A percentile compares a stretch with the other conserved stretches of the same genome.
Conservation (phyloP, 2,113 vertebrate genomes). For the Anhinga rufa region DNA sequence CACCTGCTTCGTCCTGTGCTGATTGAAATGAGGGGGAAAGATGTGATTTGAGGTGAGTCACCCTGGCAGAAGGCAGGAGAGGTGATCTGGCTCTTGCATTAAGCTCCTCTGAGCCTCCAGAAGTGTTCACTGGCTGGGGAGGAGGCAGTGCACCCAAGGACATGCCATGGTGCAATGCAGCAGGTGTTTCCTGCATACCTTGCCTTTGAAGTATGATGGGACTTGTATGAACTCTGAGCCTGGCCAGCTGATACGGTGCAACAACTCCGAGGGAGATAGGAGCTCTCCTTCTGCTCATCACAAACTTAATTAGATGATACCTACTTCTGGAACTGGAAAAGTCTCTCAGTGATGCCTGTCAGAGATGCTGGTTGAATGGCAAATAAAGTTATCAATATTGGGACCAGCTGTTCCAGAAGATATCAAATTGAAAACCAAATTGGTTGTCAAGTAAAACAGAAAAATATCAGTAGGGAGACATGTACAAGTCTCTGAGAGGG, state of each 20-base stretch:
- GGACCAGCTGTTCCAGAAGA: background rate
- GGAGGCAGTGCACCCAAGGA: background rate
- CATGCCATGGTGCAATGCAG: background rate
- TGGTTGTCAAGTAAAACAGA: background rate
- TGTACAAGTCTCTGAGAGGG: background rate
- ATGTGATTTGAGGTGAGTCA: background rate
- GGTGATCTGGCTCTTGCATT: background rate
- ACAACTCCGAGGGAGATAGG: background rate
- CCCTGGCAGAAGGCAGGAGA: background rate
- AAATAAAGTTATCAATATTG: background rate
- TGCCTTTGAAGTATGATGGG: background rate
- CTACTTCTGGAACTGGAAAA: background rate
- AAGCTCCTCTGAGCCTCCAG: background rate
- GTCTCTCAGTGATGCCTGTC: background rate
- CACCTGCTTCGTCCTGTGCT: background rate
- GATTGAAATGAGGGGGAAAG: background rate
- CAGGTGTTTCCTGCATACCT: background rate
- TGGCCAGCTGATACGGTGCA: background rate
- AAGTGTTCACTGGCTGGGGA: accelerated
- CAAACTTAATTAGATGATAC: background rate
- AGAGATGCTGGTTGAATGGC: background rate
- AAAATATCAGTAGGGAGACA: background rate
- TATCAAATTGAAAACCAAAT: background rate
- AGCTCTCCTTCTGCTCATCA: background rate
- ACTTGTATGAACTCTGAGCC: background rate